Evolutionary conservation across 2,888 invertebrate species (phyloP), one percentile per base, ranked within the genome.

Genomic region (Lamellibrachia columna): DNA sequence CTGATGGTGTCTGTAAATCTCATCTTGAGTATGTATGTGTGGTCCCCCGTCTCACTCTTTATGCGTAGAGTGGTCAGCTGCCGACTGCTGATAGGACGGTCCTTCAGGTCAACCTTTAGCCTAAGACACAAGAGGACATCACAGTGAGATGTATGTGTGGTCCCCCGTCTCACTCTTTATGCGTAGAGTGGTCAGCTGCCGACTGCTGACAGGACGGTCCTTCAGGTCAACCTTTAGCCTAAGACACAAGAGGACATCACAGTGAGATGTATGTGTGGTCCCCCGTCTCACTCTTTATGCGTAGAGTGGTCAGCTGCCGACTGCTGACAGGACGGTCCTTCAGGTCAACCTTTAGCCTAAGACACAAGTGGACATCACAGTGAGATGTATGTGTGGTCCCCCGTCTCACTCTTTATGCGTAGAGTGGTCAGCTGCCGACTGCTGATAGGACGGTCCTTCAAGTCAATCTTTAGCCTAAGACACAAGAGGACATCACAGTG

Each of bases 1-100:
- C 95, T 95, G 2, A 96, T 94, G 0, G 96, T 96, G 90, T 96
- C 96, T 22, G 94, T 93, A 93, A 95, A 96, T 92, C 95, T 95
- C 96, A 96, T 96, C 94, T 96, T 96, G 40, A 96, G 94, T 52
- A 96, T 95, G 93, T 95, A 96, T 0, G 96, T 96, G 91, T 96
- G 95, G 91, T 95, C 95, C 4, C 96, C 96, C 53, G 94, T 95
- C 92, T 95, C 96, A 4, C 95, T 95, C 92, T 96, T 96, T 7
- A 96, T 95, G 28, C 96, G 93, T 11, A 96, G 94, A 8, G 96
- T 96, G 60, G 96, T 96, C 11, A 96, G 94, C 92, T 96, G 93
- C 15, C 95, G 94, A 8, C 95, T 95, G n/a, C 95, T 95, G 4
- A 92, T 93, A 8, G 94, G 95, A 8, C 95, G 90, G 4, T 75